Base-by-base conservation (phyloP, 2,797 vertebrate genomes). In the Otolemur crassicaudatus region DNA sequence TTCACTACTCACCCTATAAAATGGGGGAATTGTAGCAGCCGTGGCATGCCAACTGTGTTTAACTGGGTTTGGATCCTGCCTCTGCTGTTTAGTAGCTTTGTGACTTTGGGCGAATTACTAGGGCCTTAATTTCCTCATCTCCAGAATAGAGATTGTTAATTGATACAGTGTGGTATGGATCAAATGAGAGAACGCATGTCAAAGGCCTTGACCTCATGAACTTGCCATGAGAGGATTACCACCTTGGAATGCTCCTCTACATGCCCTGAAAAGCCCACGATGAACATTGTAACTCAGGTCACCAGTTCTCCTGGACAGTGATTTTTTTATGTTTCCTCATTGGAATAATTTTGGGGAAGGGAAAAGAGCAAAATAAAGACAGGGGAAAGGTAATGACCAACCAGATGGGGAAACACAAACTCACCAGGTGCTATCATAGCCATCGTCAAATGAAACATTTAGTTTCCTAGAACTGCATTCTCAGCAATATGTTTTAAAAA, bases 61-160 rank as follows among this genome's bases (percentile, higher is more conserved):
- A 60, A 72, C 19, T 37, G 31, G 75, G 19, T 46, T 91, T 60
- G n/a, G 40, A 31, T 65, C 63, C 23, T 69, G 23, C 83, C 56
- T 72, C 58, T 92, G 40, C 75, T 58, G 3, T 63, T 91, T 46
- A 34, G 81, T 20, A 49, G 85, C 82, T 84, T 29, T 75, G 69
- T 83, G 67, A 73, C 70, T 67, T 49, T 31, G 61, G 69, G 70
- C 58, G 86, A 70, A 95, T 65, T 61, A 63, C 34, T 87, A 10
- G 49, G 89, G 79, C 40, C 70, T 73, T 56, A 29, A 34, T 93
- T 81, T 91, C 90, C 27, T 79, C 40, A 16, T 85, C 53, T 95
- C 37, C 37, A 29, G 14, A 85, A 72, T 23, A 73, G 58, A 6
- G 80, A 34, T 40, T 79, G 63, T n/a, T 90, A 12, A 77, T 9